Base-by-base conservation (phyloP, 2,113 vertebrate genomes). In the Steatornis caripensis region DNA sequence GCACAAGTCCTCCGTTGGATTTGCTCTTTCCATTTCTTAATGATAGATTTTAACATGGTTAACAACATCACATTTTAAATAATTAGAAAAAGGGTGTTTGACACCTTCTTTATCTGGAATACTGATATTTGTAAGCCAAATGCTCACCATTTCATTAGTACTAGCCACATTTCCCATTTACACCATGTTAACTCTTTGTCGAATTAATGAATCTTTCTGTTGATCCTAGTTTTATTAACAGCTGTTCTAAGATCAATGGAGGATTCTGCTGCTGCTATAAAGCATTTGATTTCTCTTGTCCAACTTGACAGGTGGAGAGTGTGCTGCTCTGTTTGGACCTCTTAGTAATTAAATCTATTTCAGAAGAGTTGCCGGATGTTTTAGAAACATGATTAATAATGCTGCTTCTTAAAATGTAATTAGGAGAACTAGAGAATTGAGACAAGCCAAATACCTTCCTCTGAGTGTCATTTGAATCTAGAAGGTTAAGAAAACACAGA, bases 301-400 rank as follows among this genome's bases (percentile, higher is more conserved):
- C 77, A 83, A 11, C 61, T 80, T 96, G 79, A 91, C 72, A 95
- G 76, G 80, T 75, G 57, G 36, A 92, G 36, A 82, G 60, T 84
- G 37, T 60, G 94, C 45, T 91, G 58, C 49, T 89, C 77, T 91
- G 10, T 93, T 93, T 93, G 86, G 89, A 84, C 76, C 30, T 84
- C 89, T 68, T 81, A 69, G 86, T 89, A 95, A 95, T 95, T 90
- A 96, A 94, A 95, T 95, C 76, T 90, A 30, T 93, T 92, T 95
- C 41, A 58, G 71, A 89, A 87, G 69, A 83, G 32, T 90, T 90
- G 87, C 69, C 6, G 61, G 34, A 34, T 90, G 76, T 2, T 95
- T 96, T 72, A 89, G 48, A 64, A 84, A 87, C 43, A 69, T 81
- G 92, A 90, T 88, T 93, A 90, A 93, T 77, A 92, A 84, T 71